Percentiles rank a stretch among this genome's conserved stretches.
Evolutionary conservation across 1,140 invertebrate genomes (phyloP).

Genomic region (Ceratina japonica): DNA sequence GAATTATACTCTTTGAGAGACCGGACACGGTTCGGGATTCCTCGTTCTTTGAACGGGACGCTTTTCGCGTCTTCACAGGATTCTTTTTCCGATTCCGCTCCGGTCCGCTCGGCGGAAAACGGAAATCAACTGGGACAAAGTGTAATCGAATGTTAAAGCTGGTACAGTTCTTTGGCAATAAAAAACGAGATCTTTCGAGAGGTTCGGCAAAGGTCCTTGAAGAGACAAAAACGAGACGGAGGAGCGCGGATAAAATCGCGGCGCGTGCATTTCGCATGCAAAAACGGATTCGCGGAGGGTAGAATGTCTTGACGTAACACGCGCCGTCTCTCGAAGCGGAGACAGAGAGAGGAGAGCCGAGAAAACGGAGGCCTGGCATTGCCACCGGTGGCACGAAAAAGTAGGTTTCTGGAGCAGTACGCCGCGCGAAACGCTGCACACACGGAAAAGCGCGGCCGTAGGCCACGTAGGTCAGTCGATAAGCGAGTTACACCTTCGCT

Average conservation of each 20-base stretch:
- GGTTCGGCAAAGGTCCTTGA: background rate
- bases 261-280: background rate
- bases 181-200: background rate
- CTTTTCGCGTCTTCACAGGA: too few species aligned
- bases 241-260: background rate
- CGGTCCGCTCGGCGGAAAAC: too few species aligned
- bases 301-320: slow-evolving; percentile 6
- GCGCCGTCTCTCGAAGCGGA: slow-evolving; percentile 28
- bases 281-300: background rate
- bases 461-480: background rate
- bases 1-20: background rate
- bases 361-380: slow-evolving; percentile 49
- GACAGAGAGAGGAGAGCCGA: slow-evolving; percentile 10
- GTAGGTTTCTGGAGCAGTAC: slow-evolving; percentile 60
- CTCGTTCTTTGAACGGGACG: too few species aligned
- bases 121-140: too few species aligned
- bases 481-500: too few species aligned
- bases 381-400: slow-evolving; percentile 46
- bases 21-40: too few species aligned
- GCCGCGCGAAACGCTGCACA: background rate
- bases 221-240: background rate
- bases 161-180: too few species aligned
- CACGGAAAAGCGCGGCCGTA: slow-evolving; percentile 27
- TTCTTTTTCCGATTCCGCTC: too few species aligned
- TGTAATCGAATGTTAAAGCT: too few species aligned